phyloP scores from a whole-genome alignment of 1,140 invertebrate species.

The Trichonephila clavipes region DNA sequence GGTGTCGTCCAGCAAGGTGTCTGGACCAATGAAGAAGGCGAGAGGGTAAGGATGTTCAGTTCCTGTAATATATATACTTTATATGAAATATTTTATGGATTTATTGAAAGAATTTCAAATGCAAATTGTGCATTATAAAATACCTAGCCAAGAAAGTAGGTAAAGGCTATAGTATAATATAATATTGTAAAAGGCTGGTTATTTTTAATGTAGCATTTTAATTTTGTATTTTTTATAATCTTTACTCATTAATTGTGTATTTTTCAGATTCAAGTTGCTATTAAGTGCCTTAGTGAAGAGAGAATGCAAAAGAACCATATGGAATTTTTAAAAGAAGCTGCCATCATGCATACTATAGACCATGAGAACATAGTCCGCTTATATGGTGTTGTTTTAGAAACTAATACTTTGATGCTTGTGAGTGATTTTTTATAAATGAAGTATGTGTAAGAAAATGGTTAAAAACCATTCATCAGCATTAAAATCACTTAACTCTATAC shows the following conservation, averaged over 20 bases:
- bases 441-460: no score
- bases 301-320: conserved; percentile 96
- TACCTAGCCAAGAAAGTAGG: no score
- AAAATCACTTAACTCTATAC: no score
- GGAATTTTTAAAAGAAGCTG: conserved; percentile 98
- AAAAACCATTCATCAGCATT: no score
- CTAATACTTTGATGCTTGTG: conserved; percentile 96
- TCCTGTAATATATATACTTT: no score
- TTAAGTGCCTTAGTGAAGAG: conserved; percentile 96
- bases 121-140: no score
- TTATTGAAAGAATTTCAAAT: no score
- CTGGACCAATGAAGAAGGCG: conserved; percentile 95
- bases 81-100: no score
- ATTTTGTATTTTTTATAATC: background rate
- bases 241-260: background rate
- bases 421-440: conserved; percentile 74
- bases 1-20: conserved; percentile 98
- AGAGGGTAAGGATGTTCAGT: conserved; percentile 85
- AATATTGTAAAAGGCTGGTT: no score
- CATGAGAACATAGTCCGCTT: conserved; percentile 97
- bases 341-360: conserved; percentile 98
- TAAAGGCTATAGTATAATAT: no score
- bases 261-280: conserved; percentile 94
- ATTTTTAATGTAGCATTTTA: no score
- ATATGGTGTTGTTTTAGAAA: conserved; percentile 97